Conservation (phyloP, 2,797 vertebrate genomes). For the Columba guinea region DNA sequence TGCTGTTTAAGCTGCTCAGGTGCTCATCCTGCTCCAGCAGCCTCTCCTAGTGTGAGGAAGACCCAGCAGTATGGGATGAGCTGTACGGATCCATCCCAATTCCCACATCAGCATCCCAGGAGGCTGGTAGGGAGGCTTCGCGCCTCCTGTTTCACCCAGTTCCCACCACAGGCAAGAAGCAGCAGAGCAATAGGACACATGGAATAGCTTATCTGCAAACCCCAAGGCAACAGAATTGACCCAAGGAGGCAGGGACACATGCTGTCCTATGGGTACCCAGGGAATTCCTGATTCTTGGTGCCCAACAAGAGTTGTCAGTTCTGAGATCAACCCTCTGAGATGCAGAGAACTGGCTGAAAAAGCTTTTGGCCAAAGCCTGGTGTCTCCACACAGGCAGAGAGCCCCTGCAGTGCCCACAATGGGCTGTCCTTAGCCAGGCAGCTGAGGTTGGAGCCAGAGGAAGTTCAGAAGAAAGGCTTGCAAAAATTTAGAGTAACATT, state of each 20-base stretch:
- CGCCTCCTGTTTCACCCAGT: fast-evolving
- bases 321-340: not conserved
- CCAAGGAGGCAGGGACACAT: not conserved
- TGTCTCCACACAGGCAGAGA: not conserved
- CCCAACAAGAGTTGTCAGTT: not conserved
- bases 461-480: not conserved
- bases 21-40: fast-evolving
- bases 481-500: not conserved
- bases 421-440: not conserved
- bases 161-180: not conserved
- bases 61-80: not conserved
- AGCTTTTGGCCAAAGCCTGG: not conserved
- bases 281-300: not conserved
- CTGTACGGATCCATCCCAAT: not conserved
- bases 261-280: fast-evolving
- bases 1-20: not conserved
- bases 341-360: not conserved
- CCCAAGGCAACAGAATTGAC: not conserved
- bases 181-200: not conserved
- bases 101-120: not conserved
- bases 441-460: not conserved
- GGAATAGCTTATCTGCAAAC: not conserved
- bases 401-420: fast-evolving
- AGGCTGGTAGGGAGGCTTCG: not conserved
- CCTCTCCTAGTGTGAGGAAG: not conserved